Evolutionary conservation across 2,888 invertebrate species (phyloP), one percentile per base, ranked within the genome.

Genomic region (Aromia moschata): DNA sequence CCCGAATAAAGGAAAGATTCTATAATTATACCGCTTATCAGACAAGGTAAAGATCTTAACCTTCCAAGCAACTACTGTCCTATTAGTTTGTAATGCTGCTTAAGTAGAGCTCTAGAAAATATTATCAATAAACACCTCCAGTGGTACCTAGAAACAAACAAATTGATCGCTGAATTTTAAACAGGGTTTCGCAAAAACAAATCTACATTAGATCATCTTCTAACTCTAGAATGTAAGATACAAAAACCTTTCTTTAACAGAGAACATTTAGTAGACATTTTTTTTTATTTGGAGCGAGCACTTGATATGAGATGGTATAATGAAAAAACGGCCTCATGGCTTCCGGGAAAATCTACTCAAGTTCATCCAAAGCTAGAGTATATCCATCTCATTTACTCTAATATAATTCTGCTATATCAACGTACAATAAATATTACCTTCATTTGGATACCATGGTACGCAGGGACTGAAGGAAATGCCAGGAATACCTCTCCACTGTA

Each of bases 71-170:
- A 7, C 25, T 25, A 25, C 7, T 25, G 43, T 7, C 25, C 25
- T 3, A 25, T 25, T 5, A 5, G 45, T 49, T 41, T 25, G 49
- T 46, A 44, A 25, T 17, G 18, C 16, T 4, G 15, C n/a, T 20
- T 16, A 16, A 41, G 9, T 15, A 52, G n/a, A 17, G 20, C 20
- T n/a, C 30, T 14, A 52, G 38, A 17, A n/a, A n/a, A 52, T 11
- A 40, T 20, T 9, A 38, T 14, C 9, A n/a, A 15, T 12, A 12
- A 51, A 56, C 46, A 25, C 18, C 20, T 40, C 38, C 25, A 38
- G 10, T 3, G 16, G 11, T 25, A 25, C 7, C 25, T 25, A 25
- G 25, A 25, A 25, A 25, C 7, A 25, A 25, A 25, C 25, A 7
- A 25, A 5, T 7, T 5, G 7, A 5, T 5, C 25, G 4, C 3